Base-by-base conservation (phyloP, 2,888 invertebrate species). In the Choristoneura rosaceana region DNA sequence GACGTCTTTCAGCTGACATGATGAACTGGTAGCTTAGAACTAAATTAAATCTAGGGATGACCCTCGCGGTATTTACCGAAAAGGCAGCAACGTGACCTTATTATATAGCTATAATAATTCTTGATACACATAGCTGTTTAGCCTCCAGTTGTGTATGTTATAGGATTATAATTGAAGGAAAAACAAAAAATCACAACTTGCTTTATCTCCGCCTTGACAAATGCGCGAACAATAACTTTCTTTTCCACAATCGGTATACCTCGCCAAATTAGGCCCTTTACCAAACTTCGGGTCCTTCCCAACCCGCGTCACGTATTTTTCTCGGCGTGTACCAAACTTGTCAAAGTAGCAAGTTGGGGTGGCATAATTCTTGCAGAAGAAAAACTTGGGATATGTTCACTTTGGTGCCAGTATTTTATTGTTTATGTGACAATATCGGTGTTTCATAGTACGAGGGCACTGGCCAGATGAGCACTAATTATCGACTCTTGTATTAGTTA, bases 251-350 rank as follows among this genome's bases (percentile, higher is more conserved):
- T 59, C 34, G 64, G 64, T 69, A 73, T 58, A 64, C 68, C 79
- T 75, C 74, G 63, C 80, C 80, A 80, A 82, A 82, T 82, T 80
- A 77, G 77, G 73, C 76, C 76, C 76, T 75, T 75, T 63, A 68
- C 75, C 64, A 71, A 81, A 77, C 78, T 80, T 76, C 41, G 47
- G 61, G 58, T 61, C 75, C 74, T 78, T 81, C 80, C 73, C 75
- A 76, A 80, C 77, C 71, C 79, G 38, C 70, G 76, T 81, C 84
- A 83, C 84, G 86, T 84, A 82, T 76, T 79, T 83, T 83, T 81
- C 80, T 79, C 66, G 80, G 81, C 80, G 82, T 79, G 75, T 73
- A 77, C 77, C 78, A 76, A 74, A 66, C 59, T 73, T 69, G 66
- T 74, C 80, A 76, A 66, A 76, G 76, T 77, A 74, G 71, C 73